Base-by-base conservation (phyloP, 2,888 invertebrate genomes). In the Meteorus colon region DNA sequence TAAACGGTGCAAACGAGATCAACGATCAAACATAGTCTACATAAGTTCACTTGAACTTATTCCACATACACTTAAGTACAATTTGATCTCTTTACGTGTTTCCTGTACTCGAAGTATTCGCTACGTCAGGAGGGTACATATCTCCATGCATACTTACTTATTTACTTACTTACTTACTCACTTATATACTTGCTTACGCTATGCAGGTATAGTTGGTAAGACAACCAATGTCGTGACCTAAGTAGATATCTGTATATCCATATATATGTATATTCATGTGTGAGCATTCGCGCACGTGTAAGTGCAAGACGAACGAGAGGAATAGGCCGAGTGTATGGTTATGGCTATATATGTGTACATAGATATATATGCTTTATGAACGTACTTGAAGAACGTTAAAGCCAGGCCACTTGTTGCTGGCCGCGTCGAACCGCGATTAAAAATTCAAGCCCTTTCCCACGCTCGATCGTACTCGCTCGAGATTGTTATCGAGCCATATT, bases 341-440 rank as follows among this genome's bases (percentile, higher is more conserved):
- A 72, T 75, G 65, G 65, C 48, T 65, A 65, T 41, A 31, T 19
- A 55, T 73, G 72, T 45, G 48, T 70, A 59, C 71, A 72, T 72
- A 67, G 62, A 27, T 37, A 12, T 41, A 62, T 65, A 71, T 55
- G 60, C 67, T 59, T 60, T 59, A 73, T 72, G 76, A 76, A 51
- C 10, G 55, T 62, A 78, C 77, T 80, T 70, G 78, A 80, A 79
- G 78, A 79, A 79, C 78, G 79, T 79, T 76, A 77, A 74, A 78
- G 79, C 77, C 78, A 79, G 80, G 79, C 81, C 82, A 82, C 82
- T 82, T 82, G 82, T 82, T 82, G 82, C 82, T 81, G 81, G 69
- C 73, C 75, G 73, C 75, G 71, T 77, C 72, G 73, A 76, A 76
- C 51, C 73, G 76, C 80, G 80, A 81, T 82, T 80, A 81, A 82